Percentiles rank a stretch among this genome's conserved stretches.
Evolutionary conservation across 2,888 invertebrate species (phyloP).

Genomic region (Aphodius sticticus): DNA sequence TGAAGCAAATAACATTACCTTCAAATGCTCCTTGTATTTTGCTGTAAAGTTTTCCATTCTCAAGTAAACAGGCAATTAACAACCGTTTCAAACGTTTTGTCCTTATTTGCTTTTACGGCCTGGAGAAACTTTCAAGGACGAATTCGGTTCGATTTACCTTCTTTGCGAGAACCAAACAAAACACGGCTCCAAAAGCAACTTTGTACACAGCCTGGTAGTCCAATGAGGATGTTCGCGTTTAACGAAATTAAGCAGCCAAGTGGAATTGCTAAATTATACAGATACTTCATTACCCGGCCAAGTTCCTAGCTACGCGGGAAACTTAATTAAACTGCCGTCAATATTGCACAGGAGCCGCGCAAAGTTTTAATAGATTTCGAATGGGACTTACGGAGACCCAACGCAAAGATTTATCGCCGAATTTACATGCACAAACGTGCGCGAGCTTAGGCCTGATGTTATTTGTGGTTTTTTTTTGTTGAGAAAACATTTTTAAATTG

Average conservation of each 20-base stretch:
- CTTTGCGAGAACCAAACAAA: neutral
- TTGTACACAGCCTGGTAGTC: neutral
- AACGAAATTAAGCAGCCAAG: neutral
- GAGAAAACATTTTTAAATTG: too few species aligned
- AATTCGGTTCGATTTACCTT: neutral
- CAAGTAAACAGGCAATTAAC: neutral
- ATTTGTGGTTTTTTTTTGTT: too few species aligned
- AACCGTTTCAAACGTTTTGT: neutral
- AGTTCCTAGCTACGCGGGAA: conserved; percentile 7
- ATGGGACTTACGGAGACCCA: neutral
- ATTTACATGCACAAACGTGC: neutral
- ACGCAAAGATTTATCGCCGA: neutral
- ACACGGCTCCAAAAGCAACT: neutral
- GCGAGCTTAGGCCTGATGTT: neutral
- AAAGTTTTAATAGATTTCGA: conserved; percentile 34
- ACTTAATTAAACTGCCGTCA: conserved; percentile 30
- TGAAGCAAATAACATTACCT: too few species aligned
- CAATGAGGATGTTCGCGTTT: neutral
- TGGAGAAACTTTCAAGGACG: neutral
- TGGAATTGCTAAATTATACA: neutral
- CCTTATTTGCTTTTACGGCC: neutral
- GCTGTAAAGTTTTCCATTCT: neutral
- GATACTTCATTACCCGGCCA: neutral
- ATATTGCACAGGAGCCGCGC: conserved; percentile 23
- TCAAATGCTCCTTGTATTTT: too few species aligned